Evolutionary conservation across 2,797 vertebrate species (phyloP).

Genomic region (Mallotus villosus): DNA sequence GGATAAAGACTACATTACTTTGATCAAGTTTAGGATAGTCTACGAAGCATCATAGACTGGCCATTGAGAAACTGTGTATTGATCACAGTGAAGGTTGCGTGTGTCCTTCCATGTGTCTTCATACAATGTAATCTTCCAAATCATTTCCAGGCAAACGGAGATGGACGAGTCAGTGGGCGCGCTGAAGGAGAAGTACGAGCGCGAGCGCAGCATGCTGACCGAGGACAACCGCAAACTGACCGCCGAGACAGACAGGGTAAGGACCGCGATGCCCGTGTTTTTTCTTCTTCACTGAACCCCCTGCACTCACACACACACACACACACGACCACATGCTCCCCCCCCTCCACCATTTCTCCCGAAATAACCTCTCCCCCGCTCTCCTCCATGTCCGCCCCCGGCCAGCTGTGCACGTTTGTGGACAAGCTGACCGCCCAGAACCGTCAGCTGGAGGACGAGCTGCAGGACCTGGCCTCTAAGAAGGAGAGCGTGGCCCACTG

Average conservation of each 20-base stretch:
- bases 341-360: neutral
- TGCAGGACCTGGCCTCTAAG: slow-evolving; percentile 88
- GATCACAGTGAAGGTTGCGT: too few species aligned
- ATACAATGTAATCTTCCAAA: neutral
- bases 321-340: neutral
- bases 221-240: slow-evolving; percentile 90
- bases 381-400: neutral
- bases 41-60: too few species aligned
- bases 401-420: slow-evolving; percentile 89
- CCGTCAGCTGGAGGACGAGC: slow-evolving; percentile 91
- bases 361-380: neutral
- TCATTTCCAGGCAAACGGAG: slow-evolving; percentile 79
- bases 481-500: slow-evolving; percentile 95
- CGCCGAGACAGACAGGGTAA: slow-evolving; percentile 87
- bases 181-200: slow-evolving; percentile 85
- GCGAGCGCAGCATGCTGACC: slow-evolving; percentile 82
- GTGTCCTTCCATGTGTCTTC: neutral
- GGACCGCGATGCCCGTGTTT: neutral
- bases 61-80: too few species aligned
- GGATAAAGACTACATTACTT: too few species aligned
- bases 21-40: too few species aligned
- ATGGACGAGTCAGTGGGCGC: slow-evolving; percentile 83
- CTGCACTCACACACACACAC: neutral
- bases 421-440: slow-evolving; percentile 90
- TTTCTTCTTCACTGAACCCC: neutral